Evolutionary conservation across 1,140 invertebrate genomes (phyloP).

Genomic region (Polypedilum pembai): DNA sequence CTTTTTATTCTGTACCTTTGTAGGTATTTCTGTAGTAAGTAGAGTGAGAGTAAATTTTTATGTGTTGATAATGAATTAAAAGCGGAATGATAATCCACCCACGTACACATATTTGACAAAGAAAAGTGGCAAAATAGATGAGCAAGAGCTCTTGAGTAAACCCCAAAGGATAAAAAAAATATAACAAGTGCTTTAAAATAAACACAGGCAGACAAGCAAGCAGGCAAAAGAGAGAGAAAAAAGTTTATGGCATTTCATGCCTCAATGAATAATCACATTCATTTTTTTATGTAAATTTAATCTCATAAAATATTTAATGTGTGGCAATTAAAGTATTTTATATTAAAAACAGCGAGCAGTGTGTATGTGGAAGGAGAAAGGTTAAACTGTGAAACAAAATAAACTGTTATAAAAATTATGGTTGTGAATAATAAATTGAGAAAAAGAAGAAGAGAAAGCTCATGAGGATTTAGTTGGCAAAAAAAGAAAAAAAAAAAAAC

Average conservation of each 20-base stretch:
- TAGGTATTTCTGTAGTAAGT: neutral
- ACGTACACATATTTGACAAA: neutral
- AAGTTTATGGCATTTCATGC: neutral
- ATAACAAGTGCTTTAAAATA: slow-evolving; percentile 18
- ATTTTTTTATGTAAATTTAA: slow-evolving; percentile 15
- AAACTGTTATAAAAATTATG: no score
- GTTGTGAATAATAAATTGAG: no score
- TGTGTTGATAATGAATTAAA: neutral
- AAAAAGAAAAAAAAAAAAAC: no score
- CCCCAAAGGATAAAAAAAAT: neutral
- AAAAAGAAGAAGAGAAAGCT: no score
- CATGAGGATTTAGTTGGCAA: no score
- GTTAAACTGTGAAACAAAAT: neutral
- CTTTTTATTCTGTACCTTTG: no score
- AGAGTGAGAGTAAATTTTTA: neutral
- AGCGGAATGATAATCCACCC: neutral
- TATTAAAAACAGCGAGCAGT: neutral
- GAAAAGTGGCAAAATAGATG: neutral
- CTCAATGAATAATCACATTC: slow-evolving; percentile 18
- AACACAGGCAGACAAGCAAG: neutral
- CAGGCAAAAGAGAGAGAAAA: no score
- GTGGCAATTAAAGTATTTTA: slow-evolving; percentile 17
- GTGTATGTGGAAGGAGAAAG: neutral
- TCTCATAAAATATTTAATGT: slow-evolving; percentile 19
- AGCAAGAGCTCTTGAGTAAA: neutral